These are phyloP conservation scores for Paracentrotus lividus DNA, from an alignment of 53 echinoderm and acorn worm species.

Conservation along the genomic window DNA sequence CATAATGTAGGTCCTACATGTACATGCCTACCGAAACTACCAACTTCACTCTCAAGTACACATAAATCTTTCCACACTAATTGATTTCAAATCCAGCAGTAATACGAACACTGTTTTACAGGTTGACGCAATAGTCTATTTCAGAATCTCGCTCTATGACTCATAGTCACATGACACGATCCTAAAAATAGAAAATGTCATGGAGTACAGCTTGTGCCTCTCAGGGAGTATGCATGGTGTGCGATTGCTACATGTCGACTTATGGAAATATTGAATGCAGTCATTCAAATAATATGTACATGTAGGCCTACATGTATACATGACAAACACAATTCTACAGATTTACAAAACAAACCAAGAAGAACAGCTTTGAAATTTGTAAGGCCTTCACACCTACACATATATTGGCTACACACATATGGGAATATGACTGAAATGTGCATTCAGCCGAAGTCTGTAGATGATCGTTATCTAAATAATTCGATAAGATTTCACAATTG, in stretches of 20 bases:
- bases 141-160: conserved; percentile 5
- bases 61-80: too few species aligned
- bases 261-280: neutral
- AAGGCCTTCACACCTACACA: neutral
- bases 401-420: neutral
- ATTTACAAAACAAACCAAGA: neutral
- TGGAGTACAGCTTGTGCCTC: neutral
- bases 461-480: too few species aligned
- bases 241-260: too few species aligned
- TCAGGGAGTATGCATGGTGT: neutral
- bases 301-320: neutral
- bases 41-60: too few species aligned
- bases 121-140: neutral
- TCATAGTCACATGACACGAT: conserved; percentile 47
- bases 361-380: neutral
- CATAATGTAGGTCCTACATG: too few species aligned
- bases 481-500: too few species aligned
- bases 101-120: neutral
- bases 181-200: conserved; percentile 46
- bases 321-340: too few species aligned
- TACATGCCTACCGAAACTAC: too few species aligned
- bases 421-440: too few species aligned
- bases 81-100: neutral
- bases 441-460: too few species aligned
- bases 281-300: neutral